Evolutionary conservation across 1,140 invertebrate genomes (phyloP).

Genomic region (Drosophila orosa): DNA sequence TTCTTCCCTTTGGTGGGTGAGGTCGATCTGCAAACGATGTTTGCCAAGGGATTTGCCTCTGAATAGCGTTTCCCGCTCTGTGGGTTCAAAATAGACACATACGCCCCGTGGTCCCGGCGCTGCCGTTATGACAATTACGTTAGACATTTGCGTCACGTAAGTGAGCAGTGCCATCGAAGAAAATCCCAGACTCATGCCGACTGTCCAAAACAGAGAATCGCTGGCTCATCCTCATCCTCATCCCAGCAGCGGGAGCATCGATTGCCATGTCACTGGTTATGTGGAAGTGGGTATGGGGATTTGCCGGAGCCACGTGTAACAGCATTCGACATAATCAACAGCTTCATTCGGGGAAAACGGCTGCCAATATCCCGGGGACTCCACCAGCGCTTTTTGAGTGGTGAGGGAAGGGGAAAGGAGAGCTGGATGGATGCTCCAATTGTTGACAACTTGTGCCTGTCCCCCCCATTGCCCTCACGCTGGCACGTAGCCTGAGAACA

Average conservation of each 20-base stretch:
- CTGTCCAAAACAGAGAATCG: constrained; percentile 44
- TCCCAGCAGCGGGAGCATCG: constrained; percentile 10
- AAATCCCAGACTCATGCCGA: constrained; percentile 68
- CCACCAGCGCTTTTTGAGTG: neutral
- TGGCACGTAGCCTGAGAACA: constrained; percentile 14
- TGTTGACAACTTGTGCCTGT: constrained; percentile 73
- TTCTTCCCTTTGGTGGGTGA: neutral
- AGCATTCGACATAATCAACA: constrained; percentile 63
- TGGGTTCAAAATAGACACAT: constrained; percentile 29
- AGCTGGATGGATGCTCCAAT: constrained; percentile 44
- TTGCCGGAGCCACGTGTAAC: constrained; percentile 55
- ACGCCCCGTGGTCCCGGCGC: constrained; percentile 33
- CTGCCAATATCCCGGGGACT: constrained; percentile 39
- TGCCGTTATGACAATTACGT: constrained; percentile 73
- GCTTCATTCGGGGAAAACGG: constrained; percentile 64
- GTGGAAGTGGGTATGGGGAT: constrained; percentile 9
- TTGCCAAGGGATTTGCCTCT: constrained; percentile 59
- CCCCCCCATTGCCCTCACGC: neutral
- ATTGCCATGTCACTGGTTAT: constrained; percentile 56
- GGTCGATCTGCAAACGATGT: constrained; percentile 52
- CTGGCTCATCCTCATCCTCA: constrained; percentile 55
- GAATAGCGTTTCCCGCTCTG: constrained; percentile 8
- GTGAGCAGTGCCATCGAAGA: constrained; percentile 31
- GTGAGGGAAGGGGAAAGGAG: neutral
- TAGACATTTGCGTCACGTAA: constrained; percentile 75